phyloP scores from a whole-genome alignment of 2,113 vertebrate species.

The Atrichornis clamosus region DNA sequence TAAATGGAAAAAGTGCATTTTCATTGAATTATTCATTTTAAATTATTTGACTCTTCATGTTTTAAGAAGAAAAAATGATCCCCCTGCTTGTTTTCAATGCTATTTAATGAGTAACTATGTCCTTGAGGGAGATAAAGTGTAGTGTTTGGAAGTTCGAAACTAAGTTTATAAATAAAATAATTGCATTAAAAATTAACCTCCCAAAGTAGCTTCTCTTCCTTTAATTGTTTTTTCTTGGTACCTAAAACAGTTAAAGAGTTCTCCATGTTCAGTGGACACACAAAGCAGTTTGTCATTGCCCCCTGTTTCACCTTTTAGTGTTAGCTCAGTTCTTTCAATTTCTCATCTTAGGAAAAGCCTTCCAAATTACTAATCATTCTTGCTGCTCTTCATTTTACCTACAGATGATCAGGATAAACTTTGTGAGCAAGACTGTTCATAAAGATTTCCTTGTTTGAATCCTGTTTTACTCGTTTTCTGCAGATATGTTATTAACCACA shows the following conservation, averaged over 20 bases:
- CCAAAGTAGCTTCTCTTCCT: neutral
- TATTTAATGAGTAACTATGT: neutral
- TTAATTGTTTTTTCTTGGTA: neutral
- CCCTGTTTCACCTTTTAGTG: neutral
- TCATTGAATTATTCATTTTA: slow-evolving; percentile 41
- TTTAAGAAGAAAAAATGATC: slow-evolving; percentile 8
- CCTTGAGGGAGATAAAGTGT: neutral
- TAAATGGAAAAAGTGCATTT: neutral
- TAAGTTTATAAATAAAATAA: neutral
- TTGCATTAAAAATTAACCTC: neutral
- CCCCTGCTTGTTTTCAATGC: neutral
- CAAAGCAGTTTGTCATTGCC: neutral
- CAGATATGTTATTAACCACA: neutral
- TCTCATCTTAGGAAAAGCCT: neutral
- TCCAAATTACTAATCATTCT: neutral
- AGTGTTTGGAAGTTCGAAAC: neutral
- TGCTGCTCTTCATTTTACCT: neutral
- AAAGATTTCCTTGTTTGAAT: neutral
- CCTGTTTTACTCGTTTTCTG: neutral
- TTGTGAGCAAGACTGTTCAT: neutral
- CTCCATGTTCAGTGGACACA: neutral
- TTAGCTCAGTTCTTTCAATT: neutral
- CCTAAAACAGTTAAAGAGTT: neutral
- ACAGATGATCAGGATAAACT: neutral
- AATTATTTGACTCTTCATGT: neutral